phyloP scores from a whole-genome alignment of 2,888 invertebrate species.

The Heliconius aoede region DNA sequence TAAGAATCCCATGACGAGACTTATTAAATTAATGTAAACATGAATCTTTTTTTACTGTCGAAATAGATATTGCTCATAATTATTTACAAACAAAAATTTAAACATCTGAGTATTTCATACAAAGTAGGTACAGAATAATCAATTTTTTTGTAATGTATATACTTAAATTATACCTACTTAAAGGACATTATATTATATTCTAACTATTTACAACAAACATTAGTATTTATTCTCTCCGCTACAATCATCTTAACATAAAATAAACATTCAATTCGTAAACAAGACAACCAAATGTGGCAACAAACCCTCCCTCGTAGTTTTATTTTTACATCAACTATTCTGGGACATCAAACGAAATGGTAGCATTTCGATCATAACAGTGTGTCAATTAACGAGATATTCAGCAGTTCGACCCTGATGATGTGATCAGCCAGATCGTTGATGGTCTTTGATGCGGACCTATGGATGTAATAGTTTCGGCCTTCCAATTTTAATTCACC shows the following conservation, averaged over 20 bases:
- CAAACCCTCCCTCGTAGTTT: conserved; percentile 50
- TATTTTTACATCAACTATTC: conserved; percentile 45
- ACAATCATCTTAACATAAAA: conserved; percentile 42
- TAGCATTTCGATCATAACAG: conserved; percentile 67
- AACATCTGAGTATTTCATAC: too few relatives aligned
- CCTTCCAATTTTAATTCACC: conserved; percentile 33
- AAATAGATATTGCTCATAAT: too few relatives aligned
- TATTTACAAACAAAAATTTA: too few relatives aligned
- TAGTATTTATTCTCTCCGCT: conserved; percentile 60
- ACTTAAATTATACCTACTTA: too few relatives aligned
- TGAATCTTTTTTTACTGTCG: too few relatives aligned
- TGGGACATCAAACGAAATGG: conserved; percentile 54
- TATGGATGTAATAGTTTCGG: conserved; percentile 49
- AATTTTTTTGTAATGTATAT: too few relatives aligned
- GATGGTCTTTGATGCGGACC: conserved; percentile 61
- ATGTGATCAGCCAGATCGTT: conserved; percentile 53
- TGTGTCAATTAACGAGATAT: conserved; percentile 64
- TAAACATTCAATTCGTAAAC: conserved; percentile 26
- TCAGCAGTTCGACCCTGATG: conserved; percentile 52
- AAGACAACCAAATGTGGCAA: conserved; percentile 43
- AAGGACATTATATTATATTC: too few relatives aligned
- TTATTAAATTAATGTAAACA: too few relatives aligned
- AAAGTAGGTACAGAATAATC: too few relatives aligned
- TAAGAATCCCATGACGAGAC: too few relatives aligned
- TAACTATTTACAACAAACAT: conserved; percentile 51